These are phyloP conservation scores for Myripristis murdjan DNA, from an alignment of 2,797 vertebrate species.

Conservation along the genomic window DNA sequence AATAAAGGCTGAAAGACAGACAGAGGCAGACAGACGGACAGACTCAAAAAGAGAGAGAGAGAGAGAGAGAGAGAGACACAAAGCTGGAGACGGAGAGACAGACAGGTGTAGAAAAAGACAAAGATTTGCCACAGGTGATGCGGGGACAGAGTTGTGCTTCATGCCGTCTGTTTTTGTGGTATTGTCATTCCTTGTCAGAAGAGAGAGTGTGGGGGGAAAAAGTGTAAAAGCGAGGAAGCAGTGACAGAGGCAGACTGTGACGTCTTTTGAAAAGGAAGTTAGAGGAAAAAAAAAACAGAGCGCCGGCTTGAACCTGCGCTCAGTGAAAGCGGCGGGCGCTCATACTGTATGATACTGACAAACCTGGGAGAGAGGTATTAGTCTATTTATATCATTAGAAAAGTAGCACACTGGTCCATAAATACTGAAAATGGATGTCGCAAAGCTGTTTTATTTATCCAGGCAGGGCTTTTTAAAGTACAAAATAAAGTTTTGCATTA, in stretches of 20 bases:
- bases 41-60: constrained; percentile 1
- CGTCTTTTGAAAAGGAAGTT: constrained; percentile 34
- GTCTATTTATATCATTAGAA: too few species aligned
- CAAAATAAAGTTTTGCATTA: too few species aligned
- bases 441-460: too few species aligned
- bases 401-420: too few species aligned
- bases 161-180: constrained; percentile 28
- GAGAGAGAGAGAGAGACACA: neutral
- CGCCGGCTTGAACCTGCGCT: neutral
- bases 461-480: too few species aligned
- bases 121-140: constrained; percentile 33
- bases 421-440: too few species aligned
- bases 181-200: constrained; percentile 44
- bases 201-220: constrained; percentile 15
- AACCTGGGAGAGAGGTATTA: neutral
- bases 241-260: neutral
- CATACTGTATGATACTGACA: neutral
- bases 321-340: neutral
- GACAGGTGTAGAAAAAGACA: constrained; percentile 23
- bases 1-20: neutral
- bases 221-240: neutral
- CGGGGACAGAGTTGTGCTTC: constrained; percentile 30
- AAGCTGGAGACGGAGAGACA: constrained; percentile 10
- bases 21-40: too few species aligned
- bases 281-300: constrained; percentile 30